Percentiles rank a stretch among this genome's conserved stretches.
These are phyloP conservation scores for Cheilosia vulpina DNA, from an alignment of 2,888 invertebrate genomes.

Conservation along the genomic window DNA sequence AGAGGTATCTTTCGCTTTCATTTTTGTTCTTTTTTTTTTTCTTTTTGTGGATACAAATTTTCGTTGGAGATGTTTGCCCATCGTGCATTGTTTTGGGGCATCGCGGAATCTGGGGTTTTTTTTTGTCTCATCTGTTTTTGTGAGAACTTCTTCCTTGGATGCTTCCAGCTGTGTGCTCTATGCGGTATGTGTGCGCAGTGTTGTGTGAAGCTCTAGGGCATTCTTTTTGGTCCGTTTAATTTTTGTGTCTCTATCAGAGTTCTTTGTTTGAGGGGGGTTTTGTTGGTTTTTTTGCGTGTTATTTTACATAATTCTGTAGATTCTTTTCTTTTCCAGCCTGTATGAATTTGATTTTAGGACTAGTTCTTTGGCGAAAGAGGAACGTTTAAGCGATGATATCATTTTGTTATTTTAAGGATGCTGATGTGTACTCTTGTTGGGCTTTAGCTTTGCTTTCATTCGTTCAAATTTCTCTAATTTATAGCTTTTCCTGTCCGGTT, in stretches of 20 bases:
- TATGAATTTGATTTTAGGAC: background rate
- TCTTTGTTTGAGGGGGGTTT: conserved; percentile 12
- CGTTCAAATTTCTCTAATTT: background rate
- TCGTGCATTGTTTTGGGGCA: conserved; percentile 72
- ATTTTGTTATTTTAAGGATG: conserved; percentile 12
- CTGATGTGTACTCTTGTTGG: background rate
- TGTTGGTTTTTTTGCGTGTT: conserved; percentile 21
- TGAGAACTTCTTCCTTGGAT: conserved; percentile 64
- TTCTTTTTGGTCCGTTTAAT: conserved; percentile 77
- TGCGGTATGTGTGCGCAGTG: conserved; percentile 59
- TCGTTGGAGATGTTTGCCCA: conserved; percentile 72
- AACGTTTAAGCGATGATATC: conserved; percentile 14
- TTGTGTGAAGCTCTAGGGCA: conserved; percentile 77
- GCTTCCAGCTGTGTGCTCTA: background rate
- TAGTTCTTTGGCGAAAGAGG: background rate
- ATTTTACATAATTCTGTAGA: conserved; percentile 48
- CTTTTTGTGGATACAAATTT: conserved; percentile 35
- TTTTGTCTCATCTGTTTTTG: conserved; percentile 39
- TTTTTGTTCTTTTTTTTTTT: conserved; percentile 18
- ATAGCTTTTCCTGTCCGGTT: background rate
- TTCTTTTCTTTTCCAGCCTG: conserved; percentile 15
- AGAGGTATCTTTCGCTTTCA: conserved; percentile 22
- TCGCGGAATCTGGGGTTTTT: conserved; percentile 54
- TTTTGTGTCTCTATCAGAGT: conserved; percentile 74
- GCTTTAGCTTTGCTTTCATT: background rate